These are phyloP conservation scores for Gibbula magus DNA, from an alignment of 2,888 invertebrate species.

Conservation along the genomic window DNA sequence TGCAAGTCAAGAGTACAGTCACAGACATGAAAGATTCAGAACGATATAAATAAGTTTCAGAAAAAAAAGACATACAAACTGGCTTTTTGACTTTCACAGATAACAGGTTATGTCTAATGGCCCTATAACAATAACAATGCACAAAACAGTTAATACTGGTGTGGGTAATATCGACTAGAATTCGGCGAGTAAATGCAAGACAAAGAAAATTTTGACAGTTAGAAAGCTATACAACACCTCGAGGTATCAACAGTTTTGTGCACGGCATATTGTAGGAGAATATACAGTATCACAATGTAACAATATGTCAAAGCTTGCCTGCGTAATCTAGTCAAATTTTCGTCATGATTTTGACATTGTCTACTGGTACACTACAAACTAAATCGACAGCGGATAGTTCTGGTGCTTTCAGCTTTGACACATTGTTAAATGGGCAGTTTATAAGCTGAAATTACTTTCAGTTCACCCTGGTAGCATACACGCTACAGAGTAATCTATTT, in stretches of 20 bases:
- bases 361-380: not conserved
- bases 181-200: not conserved
- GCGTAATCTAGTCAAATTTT: not conserved
- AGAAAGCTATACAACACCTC: not conserved
- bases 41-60: not conserved
- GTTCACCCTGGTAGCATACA: not conserved
- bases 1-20: not conserved
- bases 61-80: not conserved
- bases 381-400: not conserved
- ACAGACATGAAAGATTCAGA: not conserved
- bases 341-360: slow-evolving; percentile 13
- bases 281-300: slow-evolving; percentile 15
- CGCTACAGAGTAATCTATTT: slow-evolving; percentile 1
- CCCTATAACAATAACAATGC: slow-evolving; percentile 13
- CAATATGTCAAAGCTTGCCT: not conserved
- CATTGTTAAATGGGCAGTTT: slow-evolving; percentile 17
- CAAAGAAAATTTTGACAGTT: not conserved
- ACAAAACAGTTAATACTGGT: slow-evolving; percentile 7
- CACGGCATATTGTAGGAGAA: not conserved
- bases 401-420: not conserved
- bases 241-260: slow-evolving; percentile 5
- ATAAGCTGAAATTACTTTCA: slow-evolving; percentile 9
- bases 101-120: not conserved
- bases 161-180: slow-evolving; percentile 10
- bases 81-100: slow-evolving; percentile 10